Evolutionary conservation across 2,113 vertebrate species (phyloP).

Genomic region (Xiphias gladius): DNA sequence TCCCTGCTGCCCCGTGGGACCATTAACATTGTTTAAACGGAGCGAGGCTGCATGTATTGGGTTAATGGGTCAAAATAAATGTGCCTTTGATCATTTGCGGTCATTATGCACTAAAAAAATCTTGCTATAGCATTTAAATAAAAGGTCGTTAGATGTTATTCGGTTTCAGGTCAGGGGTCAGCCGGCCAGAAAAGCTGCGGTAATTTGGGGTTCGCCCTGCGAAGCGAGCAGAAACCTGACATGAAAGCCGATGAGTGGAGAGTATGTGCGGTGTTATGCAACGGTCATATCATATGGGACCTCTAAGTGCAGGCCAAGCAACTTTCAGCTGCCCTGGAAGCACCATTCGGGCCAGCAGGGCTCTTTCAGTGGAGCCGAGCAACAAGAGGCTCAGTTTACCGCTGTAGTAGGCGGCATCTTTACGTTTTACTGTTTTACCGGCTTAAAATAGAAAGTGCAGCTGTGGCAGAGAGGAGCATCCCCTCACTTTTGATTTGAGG

Average conservation of each 20-base stretch:
- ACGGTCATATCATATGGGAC: slow-evolving; percentile 22
- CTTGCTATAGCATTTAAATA: background rate
- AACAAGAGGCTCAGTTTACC: background rate
- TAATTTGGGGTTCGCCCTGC: slow-evolving; percentile 33
- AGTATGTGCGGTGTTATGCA: slow-evolving; percentile 34
- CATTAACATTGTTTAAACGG: slow-evolving; percentile 41
- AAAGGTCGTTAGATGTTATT: slow-evolving; percentile 6
- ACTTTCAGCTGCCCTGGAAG: background rate
- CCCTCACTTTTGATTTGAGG: background rate
- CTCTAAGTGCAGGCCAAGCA: slow-evolving; percentile 4
- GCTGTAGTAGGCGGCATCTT: background rate
- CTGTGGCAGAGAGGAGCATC: background rate
- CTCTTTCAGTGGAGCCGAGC: background rate
- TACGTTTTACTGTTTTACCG: rapidly evolving
- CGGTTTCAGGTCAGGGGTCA: slow-evolving; percentile 35
- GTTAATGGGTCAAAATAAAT: slow-evolving; percentile 22
- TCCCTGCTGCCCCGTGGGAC: slow-evolving; percentile 40
- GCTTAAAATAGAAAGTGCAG: background rate
- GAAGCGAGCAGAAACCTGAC: slow-evolving; percentile 34
- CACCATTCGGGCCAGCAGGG: background rate
- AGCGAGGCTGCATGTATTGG: slow-evolving; percentile 7
- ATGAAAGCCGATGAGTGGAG: slow-evolving; percentile 7
- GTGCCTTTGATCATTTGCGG: background rate
- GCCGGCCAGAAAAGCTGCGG: slow-evolving; percentile 10
- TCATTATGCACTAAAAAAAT: slow-evolving; percentile 7